Evolutionary conservation across 2,797 vertebrate species (phyloP).

Genomic region (Anomalospiza imberbis): DNA sequence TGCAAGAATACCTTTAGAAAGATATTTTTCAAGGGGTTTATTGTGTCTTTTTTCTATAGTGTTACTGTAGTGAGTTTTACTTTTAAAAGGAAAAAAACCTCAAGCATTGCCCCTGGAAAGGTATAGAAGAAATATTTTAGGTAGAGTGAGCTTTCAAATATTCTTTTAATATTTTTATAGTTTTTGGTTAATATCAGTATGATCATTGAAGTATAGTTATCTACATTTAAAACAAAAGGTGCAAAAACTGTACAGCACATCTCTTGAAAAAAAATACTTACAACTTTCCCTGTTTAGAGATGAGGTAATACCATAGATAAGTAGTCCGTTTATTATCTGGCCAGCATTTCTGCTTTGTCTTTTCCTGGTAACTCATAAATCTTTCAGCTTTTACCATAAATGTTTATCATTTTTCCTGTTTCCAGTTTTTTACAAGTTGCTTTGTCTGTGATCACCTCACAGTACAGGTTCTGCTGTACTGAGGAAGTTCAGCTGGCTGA

Average conservation of each 20-base stretch:
- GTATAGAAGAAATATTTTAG: not conserved
- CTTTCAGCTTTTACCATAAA: conserved; percentile 82
- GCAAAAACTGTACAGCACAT: not conserved
- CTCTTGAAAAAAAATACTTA: not conserved
- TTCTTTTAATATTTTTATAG: not conserved
- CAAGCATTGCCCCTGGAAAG: not conserved
- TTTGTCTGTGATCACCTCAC: conserved; percentile 80
- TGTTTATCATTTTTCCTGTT: conserved; percentile 91
- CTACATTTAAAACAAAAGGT: not conserved
- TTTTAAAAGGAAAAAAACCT: not conserved
- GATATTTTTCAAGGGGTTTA: not conserved
- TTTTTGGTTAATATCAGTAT: not conserved
- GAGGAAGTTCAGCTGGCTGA: conserved; percentile 88
- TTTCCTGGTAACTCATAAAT: conserved; percentile 86
- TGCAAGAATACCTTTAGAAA: not conserved
- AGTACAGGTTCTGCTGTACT: conserved; percentile 85
- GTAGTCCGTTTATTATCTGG: conserved; percentile 48
- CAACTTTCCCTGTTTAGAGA: not conserved
- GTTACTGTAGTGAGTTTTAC: not conserved
- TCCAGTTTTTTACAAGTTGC: conserved; percentile 83
- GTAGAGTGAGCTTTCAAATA: not conserved
- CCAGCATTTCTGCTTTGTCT: conserved; percentile 69
- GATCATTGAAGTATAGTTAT: not conserved
- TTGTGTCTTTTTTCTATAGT: not conserved
- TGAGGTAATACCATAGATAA: conserved; percentile 6